Evolutionary conservation across 2,113 vertebrate species (phyloP).

Genomic region (Phalacrocorax brasilianus): DNA sequence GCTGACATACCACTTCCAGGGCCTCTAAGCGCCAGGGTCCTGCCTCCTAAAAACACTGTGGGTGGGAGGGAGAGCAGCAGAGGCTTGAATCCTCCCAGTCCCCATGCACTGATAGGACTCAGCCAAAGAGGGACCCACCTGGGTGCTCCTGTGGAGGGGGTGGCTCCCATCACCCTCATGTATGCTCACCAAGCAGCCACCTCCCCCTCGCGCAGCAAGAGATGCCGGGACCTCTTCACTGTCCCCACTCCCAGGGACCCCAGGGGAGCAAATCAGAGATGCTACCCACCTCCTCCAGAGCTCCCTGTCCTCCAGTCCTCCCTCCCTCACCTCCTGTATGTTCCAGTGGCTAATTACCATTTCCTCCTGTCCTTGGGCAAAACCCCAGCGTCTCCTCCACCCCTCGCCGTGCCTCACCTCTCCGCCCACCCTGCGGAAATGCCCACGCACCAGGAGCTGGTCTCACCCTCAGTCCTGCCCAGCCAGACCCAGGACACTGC

Average conservation of each 20-base stretch:
- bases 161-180: not conserved
- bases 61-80: not conserved
- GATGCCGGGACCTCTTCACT: accelerated
- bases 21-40: not conserved
- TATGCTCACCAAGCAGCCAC: not conserved
- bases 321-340: not conserved
- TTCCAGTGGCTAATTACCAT: not conserved
- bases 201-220: accelerated
- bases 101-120: accelerated
- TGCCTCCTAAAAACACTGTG: not conserved
- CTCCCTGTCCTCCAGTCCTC: not conserved
- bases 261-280: not conserved
- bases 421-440: not conserved
- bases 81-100: not conserved
- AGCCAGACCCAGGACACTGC: accelerated
- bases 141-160: accelerated
- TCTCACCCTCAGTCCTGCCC: not conserved
- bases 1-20: not conserved
- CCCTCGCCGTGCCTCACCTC: accelerated
- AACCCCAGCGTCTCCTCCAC: not conserved
- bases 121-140: not conserved
- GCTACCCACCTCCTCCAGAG: not conserved
- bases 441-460: accelerated
- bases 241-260: not conserved
- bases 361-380: constrained; percentile 18